Evolutionary conservation across 1,140 invertebrate species (phyloP), one percentile per base, ranked within the genome.

Genomic region (Habropoda laboriosa): DNA sequence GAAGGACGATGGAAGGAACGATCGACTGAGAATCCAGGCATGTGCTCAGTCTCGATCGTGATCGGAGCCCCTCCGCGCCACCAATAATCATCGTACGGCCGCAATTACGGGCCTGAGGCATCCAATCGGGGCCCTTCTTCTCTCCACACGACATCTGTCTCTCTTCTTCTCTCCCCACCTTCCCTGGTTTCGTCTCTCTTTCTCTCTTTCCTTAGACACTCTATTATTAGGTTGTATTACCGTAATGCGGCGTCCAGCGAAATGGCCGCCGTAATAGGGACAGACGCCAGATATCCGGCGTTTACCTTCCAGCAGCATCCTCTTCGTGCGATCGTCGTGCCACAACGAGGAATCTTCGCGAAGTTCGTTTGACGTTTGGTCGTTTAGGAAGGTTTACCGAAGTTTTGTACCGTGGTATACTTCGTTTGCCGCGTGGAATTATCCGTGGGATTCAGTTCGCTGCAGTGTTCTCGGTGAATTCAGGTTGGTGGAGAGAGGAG

Each of bases 211-310:
- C 68, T 24, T 6, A 8, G 66, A 80, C 88, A 89, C 89, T 89
- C 89, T 91, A 88, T 92, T 92, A 92, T 92, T 92, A 92, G 87
- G 85, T 81, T 78, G 86, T 90, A 90, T 91, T 91, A 91, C 88
- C 88, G 89, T 89, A 89, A 91, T 89, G 83, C 85, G 80, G 82
- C 86, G 79, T 51, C 86, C 89, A 85, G 88, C 85, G 86, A 88
- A 87, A 82, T 86, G 83, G 86, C 83, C 55, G 66, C 81, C 74
- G 77, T 86, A 86, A 86, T 86, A 86, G 79, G 83, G 80, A 86
- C 75, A 70, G 80, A 77, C 83, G 75, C 53, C 66, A 78, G 75
- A 81, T 76, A 82, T 76, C 79, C 79, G 79, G 70, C 84, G 78
- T 79, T 86, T 86, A 83, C 79, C 86, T 84, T 67, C n/a, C n/a